Evolutionary conservation across 2,113 vertebrate genomes (phyloP).

Genomic region (Leptocoma aspasia): DNA sequence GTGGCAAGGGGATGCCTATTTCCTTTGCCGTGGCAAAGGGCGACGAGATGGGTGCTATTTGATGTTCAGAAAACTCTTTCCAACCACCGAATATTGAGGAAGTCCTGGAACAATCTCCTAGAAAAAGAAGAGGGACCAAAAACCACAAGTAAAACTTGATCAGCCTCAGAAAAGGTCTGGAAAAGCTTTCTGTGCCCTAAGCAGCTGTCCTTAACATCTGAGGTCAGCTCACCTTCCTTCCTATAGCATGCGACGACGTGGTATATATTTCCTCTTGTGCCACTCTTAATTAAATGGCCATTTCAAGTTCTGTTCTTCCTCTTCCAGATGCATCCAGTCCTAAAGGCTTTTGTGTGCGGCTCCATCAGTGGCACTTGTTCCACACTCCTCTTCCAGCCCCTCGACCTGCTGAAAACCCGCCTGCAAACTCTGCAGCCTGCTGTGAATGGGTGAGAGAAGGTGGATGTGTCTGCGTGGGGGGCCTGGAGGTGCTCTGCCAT

Average conservation of each 20-base stretch:
- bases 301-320: not conserved
- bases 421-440: slow-evolving; percentile 82
- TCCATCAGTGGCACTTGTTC: slow-evolving; percentile 94
- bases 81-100: rapidly evolving
- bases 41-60: not conserved
- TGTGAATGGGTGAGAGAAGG: slow-evolving; percentile 46
- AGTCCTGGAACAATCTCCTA: not conserved
- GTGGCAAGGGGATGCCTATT: not conserved
- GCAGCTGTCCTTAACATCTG: not conserved
- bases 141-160: not conserved
- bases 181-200: not conserved
- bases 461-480: rapidly evolving
- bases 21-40: not conserved
- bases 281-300: not conserved
- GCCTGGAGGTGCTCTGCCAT: rapidly evolving
- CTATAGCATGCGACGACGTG: rapidly evolving
- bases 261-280: not conserved
- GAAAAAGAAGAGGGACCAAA: not conserved
- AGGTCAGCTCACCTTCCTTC: not conserved
- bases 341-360: slow-evolving; percentile 94
- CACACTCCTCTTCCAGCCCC: slow-evolving; percentile 92
- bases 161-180: not conserved
- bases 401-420: slow-evolving; percentile 93
- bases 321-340: slow-evolving; percentile 81
- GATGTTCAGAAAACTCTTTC: not conserved